phyloP scores from a whole-genome alignment of 1,140 invertebrate species.

The Diprion similis region DNA sequence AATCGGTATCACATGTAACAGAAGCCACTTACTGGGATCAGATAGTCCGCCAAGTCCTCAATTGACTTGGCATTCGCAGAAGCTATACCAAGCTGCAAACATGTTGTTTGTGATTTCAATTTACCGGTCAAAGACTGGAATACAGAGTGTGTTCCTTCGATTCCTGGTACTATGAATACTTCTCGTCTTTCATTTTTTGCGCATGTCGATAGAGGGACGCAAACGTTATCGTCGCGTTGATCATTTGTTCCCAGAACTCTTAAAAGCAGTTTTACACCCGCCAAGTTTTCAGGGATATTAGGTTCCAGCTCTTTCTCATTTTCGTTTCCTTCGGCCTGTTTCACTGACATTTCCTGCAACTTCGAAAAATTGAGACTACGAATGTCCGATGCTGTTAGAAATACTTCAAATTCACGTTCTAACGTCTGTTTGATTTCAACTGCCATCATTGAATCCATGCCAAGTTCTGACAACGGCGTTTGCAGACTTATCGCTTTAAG shows the following conservation, averaged over 20 bases:
- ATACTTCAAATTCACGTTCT: constrained; percentile 76
- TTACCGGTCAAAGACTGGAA: constrained; percentile 60
- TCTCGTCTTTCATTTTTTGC: constrained; percentile 39
- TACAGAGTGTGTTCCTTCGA: constrained; percentile 67
- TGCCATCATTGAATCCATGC: constrained; percentile 84
- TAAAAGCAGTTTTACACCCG: constrained; percentile 50
- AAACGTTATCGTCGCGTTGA: constrained; percentile 33
- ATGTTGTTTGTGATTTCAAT: constrained; percentile 65
- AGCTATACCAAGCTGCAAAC: constrained; percentile 63
- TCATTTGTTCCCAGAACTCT: constrained; percentile 41
- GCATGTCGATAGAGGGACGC: constrained; percentile 47
- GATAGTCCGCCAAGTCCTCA: constrained; percentile 44
- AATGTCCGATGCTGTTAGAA: constrained; percentile 75
- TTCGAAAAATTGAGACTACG: constrained; percentile 65
- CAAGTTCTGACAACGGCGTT: constrained; percentile 75
- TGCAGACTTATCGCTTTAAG: constrained; percentile 67
- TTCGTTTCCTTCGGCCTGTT: constrained; percentile 33
- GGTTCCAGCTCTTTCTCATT: constrained; percentile 27
- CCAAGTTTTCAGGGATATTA: constrained; percentile 17
- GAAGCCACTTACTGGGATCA: constrained; percentile 51
- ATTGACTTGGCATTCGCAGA: constrained; percentile 31
- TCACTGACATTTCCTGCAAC: constrained; percentile 59
- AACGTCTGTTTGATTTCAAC: constrained; percentile 82
- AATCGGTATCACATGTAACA: constrained; percentile 10
- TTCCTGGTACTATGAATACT: constrained; percentile 73